phyloP scores from a whole-genome alignment of 2,113 vertebrate genomes.

The Rhinogobius similis region DNA sequence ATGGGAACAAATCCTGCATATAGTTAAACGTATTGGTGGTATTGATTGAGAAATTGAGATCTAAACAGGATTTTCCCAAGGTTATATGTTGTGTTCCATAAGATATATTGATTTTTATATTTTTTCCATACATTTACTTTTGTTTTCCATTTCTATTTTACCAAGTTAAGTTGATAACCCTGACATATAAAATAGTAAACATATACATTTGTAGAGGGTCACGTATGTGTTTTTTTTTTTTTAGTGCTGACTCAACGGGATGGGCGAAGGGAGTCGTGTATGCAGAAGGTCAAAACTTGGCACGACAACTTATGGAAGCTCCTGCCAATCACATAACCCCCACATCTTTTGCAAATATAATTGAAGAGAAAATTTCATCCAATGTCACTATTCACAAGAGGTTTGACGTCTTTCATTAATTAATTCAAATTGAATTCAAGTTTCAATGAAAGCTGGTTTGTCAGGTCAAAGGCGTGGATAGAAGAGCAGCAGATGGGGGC shows the following conservation, averaged over 20 bases:
- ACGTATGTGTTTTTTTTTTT: not conserved
- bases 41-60: too few relatives aligned
- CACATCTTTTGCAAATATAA: constrained; percentile 83
- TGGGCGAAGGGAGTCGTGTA: constrained; percentile 90
- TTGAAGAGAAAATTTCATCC: constrained; percentile 83
- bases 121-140: too few relatives aligned
- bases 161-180: too few relatives aligned
- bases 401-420: constrained; percentile 67
- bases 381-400: constrained; percentile 85
- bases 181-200: not conserved
- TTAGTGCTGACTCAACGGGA: constrained; percentile 76
- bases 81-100: too few relatives aligned
- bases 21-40: too few relatives aligned
- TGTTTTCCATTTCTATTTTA: too few relatives aligned
- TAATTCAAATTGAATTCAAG: not conserved
- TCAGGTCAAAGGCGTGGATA: constrained; percentile 88
- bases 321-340: constrained; percentile 95
- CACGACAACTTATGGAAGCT: constrained; percentile 91
- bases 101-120: too few relatives aligned
- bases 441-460: not conserved
- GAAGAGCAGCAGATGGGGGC: constrained; percentile 91
- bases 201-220: not conserved
- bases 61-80: too few relatives aligned
- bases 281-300: constrained; percentile 92
- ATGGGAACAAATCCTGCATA: too few relatives aligned